These are phyloP conservation scores for Agonum fuliginosum DNA, from an alignment of 2,888 invertebrate species.

Conservation along the genomic window DNA sequence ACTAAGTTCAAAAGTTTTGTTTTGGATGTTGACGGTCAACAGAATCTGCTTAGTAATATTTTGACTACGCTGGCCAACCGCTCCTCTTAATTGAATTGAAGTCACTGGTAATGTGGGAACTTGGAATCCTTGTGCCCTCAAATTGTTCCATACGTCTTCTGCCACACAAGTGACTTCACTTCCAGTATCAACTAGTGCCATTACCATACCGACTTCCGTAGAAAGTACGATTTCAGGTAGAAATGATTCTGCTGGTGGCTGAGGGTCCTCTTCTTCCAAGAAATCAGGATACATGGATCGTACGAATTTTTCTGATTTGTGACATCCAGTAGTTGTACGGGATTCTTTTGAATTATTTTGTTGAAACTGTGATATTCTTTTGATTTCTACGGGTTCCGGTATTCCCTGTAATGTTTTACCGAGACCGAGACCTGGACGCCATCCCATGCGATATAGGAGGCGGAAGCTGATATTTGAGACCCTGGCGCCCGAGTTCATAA, in stretches of 20 bases:
- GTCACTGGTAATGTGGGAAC: constrained; percentile 60
- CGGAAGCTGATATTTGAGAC: background rate
- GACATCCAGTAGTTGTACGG: too few species aligned
- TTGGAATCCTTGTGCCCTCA: background rate
- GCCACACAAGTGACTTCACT: constrained; percentile 61
- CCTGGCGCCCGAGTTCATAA: background rate
- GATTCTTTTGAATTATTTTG: too few species aligned
- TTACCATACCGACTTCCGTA: background rate
- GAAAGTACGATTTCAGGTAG: constrained; percentile 1
- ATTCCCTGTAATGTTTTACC: background rate
- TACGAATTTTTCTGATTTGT: background rate
- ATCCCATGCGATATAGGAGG: background rate
- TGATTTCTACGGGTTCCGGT: background rate
- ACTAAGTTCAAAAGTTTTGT: background rate
- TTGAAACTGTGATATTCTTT: background rate
- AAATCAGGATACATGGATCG: constrained; percentile 34
- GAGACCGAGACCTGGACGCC: background rate
- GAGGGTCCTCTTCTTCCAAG: background rate
- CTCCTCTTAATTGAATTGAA: constrained; percentile 55
- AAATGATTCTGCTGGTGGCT: background rate
- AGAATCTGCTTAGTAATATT: constrained; percentile 56
- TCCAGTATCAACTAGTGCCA: constrained; percentile 61
- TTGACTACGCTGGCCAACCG: constrained; percentile 60
- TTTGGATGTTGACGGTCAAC: background rate
- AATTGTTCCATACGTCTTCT: constrained; percentile 53